Percentiles rank a stretch among this genome's conserved stretches.
Evolutionary conservation across 2,888 invertebrate species (phyloP).

Genomic region (Synergus gifuensis): DNA sequence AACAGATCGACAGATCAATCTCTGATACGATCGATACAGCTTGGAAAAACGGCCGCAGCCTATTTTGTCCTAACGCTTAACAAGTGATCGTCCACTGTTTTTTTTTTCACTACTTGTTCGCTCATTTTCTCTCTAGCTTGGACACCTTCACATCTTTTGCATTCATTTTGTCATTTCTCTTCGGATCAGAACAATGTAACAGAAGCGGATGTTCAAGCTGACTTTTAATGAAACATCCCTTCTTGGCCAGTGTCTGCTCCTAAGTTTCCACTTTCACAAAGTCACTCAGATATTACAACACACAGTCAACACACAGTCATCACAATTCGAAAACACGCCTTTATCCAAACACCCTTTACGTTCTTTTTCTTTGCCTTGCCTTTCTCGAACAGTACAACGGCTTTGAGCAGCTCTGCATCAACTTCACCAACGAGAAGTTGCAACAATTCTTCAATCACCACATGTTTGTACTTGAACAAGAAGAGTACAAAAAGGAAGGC

Average conservation of each 20-base stretch:
- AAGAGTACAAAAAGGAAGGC: constrained; percentile 96
- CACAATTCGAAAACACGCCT: not conserved
- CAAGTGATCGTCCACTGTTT: constrained; percentile 64
- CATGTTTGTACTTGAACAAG: constrained; percentile 99
- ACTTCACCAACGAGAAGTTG: constrained; percentile 98
- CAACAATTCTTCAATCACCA: constrained; percentile 99
- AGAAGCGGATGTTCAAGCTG: not conserved
- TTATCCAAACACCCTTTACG: constrained; percentile 51
- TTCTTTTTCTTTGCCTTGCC: constrained; percentile 60
- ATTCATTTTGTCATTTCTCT: not conserved
- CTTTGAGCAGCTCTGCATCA: constrained; percentile 99
- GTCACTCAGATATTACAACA: not conserved
- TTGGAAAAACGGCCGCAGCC: constrained; percentile 45
- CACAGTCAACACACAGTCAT: not conserved
- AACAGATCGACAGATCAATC: constrained; percentile 56
- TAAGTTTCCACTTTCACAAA: not conserved
- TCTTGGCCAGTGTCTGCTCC: not conserved
- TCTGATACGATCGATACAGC: constrained; percentile 44
- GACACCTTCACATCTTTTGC: not conserved
- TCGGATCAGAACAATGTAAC: not conserved
- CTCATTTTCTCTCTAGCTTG: constrained; percentile 20
- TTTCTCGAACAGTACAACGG: constrained; percentile 87
- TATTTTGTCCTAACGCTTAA: constrained; percentile 53
- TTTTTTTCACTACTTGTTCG: constrained; percentile 55
- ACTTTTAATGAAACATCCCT: not conserved